Base-by-base conservation (phyloP, 2,113 vertebrate genomes). In the Percopsis transmontana region DNA sequence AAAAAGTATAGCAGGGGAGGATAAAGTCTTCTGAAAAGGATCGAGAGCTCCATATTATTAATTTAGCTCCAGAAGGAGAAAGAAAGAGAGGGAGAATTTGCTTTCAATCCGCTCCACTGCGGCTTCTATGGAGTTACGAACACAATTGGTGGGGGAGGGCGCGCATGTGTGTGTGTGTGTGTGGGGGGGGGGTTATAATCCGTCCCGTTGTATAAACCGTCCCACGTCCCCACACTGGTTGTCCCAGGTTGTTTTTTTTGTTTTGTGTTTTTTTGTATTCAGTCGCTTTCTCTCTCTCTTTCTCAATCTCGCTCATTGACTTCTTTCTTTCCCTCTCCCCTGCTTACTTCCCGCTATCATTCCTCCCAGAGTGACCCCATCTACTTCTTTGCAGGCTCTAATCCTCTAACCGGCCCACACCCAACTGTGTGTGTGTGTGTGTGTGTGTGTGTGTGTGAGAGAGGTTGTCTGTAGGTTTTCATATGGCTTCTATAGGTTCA, bases 21-120 rank as follows among this genome's bases (percentile, higher is more conserved):
- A 87, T 86, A 84, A 88, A 80, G 80, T 69, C 78, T 80, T 55
- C 80, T 74, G 82, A 86, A 82, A 79, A 67, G 87, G 87, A 89
- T 87, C 16, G 68, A 82, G 77, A 80, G 83, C 84, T 80, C 80
- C 74, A 80, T 86, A 83, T 87, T 89, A 90, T 90, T 89, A 88
- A 90, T 88, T 88, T 88, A 86, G 67, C 59, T 59, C 66, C 67
- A 81, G 82, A 84, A 80, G 85, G 68, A 84, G 72, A 70, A 67
- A 59, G 70, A 64, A 70, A 65, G 76, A 77, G 76, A 73, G 79
- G 21, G 51, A 40, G 48, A 63, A 21, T 52, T 78, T 82, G 85
- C 71, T 77, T 78, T 80, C 73, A 81, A 69, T 16, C 65, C 57
- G 51, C 16, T 62, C 59, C 66, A 57, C 66, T 11, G 74, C 67